phyloP scores from a whole-genome alignment of 2,797 vertebrate genomes.

The Triplophysa yarkandensis region DNA sequence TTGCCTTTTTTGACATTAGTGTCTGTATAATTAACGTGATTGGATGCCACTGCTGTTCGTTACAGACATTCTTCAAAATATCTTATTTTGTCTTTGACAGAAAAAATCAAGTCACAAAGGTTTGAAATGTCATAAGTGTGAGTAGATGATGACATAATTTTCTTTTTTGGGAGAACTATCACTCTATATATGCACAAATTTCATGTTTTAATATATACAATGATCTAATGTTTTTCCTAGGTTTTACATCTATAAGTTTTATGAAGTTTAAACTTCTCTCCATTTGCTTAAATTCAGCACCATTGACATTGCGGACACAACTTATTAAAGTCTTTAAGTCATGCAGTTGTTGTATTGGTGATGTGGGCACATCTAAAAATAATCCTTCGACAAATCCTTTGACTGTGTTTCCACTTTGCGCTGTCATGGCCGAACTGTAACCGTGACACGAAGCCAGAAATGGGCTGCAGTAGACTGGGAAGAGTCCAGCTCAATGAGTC shows the following conservation, averaged over 20 bases:
- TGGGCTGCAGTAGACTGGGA: conserved; percentile 69
- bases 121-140: too few relatives aligned
- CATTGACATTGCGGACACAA: conserved; percentile 33
- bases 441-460: conserved; percentile 71
- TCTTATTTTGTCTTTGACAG: too few relatives aligned
- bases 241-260: too few relatives aligned
- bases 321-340: conserved; percentile 56
- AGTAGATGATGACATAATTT: too few relatives aligned
- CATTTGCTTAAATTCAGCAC: neutral
- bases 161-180: too few relatives aligned
- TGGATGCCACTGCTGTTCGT: too few relatives aligned
- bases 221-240: too few relatives aligned
- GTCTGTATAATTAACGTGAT: too few relatives aligned
- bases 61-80: too few relatives aligned
- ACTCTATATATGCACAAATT: too few relatives aligned
- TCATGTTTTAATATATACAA: neutral
- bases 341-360: conserved; percentile 73
- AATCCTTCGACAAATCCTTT: conserved; percentile 73
- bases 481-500: conserved; percentile 68
- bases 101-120: too few relatives aligned
- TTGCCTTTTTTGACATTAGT: too few relatives aligned
- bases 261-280: conserved; percentile 9
- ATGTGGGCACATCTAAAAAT: conserved; percentile 77
- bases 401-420: conserved; percentile 80
- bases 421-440: conserved; percentile 70